Conservation (phyloP, 2,797 vertebrate genomes). For the Sebastes vulpes region DNA sequence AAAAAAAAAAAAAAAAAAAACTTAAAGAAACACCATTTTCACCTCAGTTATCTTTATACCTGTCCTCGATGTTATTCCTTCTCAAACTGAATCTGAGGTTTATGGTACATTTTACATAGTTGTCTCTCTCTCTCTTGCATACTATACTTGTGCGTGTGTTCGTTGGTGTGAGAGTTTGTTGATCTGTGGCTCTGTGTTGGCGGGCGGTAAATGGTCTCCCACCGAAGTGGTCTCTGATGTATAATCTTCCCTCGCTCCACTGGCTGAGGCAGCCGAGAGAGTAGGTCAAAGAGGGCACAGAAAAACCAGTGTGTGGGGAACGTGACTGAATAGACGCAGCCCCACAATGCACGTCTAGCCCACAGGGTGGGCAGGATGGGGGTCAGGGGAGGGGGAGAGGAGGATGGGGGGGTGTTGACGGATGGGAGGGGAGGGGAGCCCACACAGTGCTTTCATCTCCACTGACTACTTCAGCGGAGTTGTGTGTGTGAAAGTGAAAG, state of each 20-base stretch:
- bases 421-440: slow-evolving; percentile 50
- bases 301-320: slow-evolving; percentile 71
- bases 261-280: slow-evolving; percentile 69
- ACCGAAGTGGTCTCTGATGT: slow-evolving; percentile 77
- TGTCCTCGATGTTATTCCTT: not conserved
- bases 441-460: slow-evolving; percentile 68
- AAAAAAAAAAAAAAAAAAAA: not conserved
- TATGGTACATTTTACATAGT: not conserved
- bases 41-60: not conserved
- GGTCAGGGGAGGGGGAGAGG: slow-evolving; percentile 30
- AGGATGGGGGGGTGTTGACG: slow-evolving; percentile 45
- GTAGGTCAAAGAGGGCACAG: slow-evolving; percentile 78
- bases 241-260: slow-evolving; percentile 78
- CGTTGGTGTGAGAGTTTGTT: slow-evolving; percentile 60
- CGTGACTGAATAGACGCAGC: slow-evolving; percentile 75
- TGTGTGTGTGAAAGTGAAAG: slow-evolving; percentile 4
- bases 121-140: not conserved
- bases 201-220: slow-evolving; percentile 79
- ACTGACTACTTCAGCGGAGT: slow-evolving; percentile 9
- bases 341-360: slow-evolving; percentile 67
- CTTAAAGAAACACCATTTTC: not conserved
- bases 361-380: slow-evolving; percentile 57
- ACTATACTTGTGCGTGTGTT: not conserved
- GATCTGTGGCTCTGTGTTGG: slow-evolving; percentile 68
- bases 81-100: not conserved